phyloP scores from a whole-genome alignment of 2,888 invertebrate genomes.

The Lasioglossum lativentre region DNA sequence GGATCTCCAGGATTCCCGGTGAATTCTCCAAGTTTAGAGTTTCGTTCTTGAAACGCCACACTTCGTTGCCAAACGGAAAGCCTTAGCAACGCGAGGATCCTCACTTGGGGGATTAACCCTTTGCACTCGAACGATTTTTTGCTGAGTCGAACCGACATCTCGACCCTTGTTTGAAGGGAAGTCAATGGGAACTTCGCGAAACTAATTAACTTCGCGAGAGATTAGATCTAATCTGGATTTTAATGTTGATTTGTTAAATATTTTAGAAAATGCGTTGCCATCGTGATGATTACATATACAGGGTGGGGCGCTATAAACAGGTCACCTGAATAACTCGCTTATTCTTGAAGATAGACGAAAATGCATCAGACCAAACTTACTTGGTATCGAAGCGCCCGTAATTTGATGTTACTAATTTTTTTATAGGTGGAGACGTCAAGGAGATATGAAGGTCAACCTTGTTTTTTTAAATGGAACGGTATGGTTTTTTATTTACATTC shows the following conservation, averaged over 20 bases:
- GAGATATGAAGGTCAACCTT: too few relatives aligned
- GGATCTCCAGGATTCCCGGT: not conserved
- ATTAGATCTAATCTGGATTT: not conserved
- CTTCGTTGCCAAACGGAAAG: not conserved
- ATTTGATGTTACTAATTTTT: too few relatives aligned
- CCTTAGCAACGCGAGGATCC: not conserved
- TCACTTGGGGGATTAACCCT: not conserved
- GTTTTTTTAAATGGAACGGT: too few relatives aligned
- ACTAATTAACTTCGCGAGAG: not conserved
- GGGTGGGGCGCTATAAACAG: too few relatives aligned
- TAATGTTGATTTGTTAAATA: not conserved
- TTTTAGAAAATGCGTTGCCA: not conserved
- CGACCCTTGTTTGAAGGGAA: not conserved
- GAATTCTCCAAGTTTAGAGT: not conserved
- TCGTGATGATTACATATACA: too few relatives aligned
- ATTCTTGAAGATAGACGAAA: too few relatives aligned
- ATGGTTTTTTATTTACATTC: too few relatives aligned
- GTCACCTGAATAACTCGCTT: too few relatives aligned
- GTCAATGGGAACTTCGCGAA: not conserved
- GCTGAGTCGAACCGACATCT: not conserved
- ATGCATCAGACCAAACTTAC: too few relatives aligned
- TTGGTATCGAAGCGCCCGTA: too few relatives aligned
- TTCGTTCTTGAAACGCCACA: not conserved
- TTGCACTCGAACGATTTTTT: conserved; percentile 2
- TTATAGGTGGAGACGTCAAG: too few relatives aligned